phyloP scores from a whole-genome alignment of 92 coral and sea anemone genomes.

The Zoanthus solanderi region DNA sequence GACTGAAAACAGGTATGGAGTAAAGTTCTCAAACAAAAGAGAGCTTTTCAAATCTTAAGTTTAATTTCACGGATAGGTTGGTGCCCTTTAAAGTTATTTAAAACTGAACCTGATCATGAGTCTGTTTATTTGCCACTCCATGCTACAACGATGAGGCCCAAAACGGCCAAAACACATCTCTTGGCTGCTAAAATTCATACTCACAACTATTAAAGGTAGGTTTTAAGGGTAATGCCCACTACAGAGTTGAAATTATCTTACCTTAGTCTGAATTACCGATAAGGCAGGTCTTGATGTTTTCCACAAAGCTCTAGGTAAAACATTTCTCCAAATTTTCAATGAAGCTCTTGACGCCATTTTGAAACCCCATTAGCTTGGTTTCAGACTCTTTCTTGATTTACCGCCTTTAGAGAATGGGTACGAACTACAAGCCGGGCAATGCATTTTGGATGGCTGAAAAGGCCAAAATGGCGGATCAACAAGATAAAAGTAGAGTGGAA shows the following conservation, averaged over 20 bases:
- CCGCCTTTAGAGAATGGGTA: background rate
- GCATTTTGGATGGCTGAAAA: conserved; percentile 29
- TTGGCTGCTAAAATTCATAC: too few species aligned
- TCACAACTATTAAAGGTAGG: too few species aligned
- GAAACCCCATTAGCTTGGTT: background rate
- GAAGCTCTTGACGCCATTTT: conserved; percentile 43
- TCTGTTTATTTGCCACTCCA: too few species aligned
- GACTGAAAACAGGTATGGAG: too few species aligned
- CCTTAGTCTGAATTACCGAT: conserved; percentile 23
- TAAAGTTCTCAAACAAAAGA: too few species aligned
- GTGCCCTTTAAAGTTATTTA: too few species aligned
- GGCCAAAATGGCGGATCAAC: conserved; percentile 63
- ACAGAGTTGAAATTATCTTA: background rate
- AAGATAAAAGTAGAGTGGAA: background rate
- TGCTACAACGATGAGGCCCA: too few species aligned
- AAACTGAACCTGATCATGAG: too few species aligned
- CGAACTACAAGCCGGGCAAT: conserved; percentile 26
- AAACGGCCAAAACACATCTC: too few species aligned
- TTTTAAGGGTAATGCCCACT: background rate
- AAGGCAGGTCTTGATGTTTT: conserved; percentile 31
- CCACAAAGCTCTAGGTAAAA: conserved; percentile 28
- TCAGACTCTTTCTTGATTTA: background rate
- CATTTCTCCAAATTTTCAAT: conserved; percentile 6
- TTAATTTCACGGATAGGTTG: too few species aligned
- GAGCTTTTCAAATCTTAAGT: too few species aligned